Evolutionary conservation across 2,113 vertebrate species (phyloP).

Genomic region (Oryzias javanicus): DNA sequence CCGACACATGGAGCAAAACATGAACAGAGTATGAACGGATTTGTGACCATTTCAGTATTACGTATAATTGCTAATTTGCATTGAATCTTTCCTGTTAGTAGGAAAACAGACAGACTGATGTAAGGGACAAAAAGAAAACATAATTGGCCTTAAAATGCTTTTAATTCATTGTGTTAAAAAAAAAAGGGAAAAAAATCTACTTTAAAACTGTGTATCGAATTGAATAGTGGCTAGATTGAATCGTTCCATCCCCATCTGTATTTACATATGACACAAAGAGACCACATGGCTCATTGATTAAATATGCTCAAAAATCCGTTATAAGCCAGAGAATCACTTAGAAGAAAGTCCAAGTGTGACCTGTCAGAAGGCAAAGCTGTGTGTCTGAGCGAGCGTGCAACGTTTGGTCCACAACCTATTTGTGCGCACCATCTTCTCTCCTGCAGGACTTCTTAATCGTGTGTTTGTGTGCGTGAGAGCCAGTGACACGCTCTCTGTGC

Average conservation of each 20-base stretch:
- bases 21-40: too few species aligned
- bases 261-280: slow-evolving; percentile 1
- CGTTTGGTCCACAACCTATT: neutral
- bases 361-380: slow-evolving; percentile 1
- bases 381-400: neutral
- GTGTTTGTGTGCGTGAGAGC: neutral
- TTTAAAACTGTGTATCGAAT: too few species aligned
- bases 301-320: slow-evolving; percentile 26
- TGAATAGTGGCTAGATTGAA: too few species aligned
- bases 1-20: too few species aligned
- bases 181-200: too few species aligned
- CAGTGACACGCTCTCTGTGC: slow-evolving; percentile 9
- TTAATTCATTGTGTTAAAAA: too few species aligned
- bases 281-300: neutral
- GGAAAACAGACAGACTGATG: too few species aligned
- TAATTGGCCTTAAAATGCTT: too few species aligned
- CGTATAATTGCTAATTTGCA: too few species aligned
- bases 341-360: neutral
- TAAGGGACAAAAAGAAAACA: too few species aligned
- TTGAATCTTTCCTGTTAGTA: too few species aligned
- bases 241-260: neutral
- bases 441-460: slow-evolving; percentile 12
- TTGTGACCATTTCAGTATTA: too few species aligned
- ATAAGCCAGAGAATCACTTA: slow-evolving; percentile 4
- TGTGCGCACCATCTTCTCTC: slow-evolving; percentile 17